A percentile compares a stretch with the other conserved stretches of the same genome.
phyloP scores from a whole-genome alignment of 2,888 invertebrate genomes.

The Pemphredon lugubris region DNA sequence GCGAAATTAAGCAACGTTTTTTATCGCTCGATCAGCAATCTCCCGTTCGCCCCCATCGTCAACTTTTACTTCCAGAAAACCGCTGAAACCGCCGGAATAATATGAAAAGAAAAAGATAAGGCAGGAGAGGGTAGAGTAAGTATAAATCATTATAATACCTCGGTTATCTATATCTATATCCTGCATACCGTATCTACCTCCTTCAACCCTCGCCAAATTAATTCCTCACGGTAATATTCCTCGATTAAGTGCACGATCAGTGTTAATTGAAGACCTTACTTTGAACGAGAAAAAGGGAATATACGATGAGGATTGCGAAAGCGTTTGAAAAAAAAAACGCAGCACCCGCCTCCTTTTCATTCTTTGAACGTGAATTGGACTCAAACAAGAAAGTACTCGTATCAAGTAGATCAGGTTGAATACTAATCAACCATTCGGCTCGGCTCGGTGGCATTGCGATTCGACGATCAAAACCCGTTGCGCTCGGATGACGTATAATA shows the following conservation, averaged over 20 bases:
- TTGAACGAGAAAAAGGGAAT: no score
- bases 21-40: slow-evolving; percentile 15
- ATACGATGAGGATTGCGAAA: no score
- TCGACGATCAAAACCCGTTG: background rate
- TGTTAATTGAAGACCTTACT: no score
- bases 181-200: no score
- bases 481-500: slow-evolving; percentile 3
- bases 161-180: no score
- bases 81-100: slow-evolving; percentile 12
- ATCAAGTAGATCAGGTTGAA: background rate
- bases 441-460: background rate
- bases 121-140: background rate
- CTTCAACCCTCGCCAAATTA: background rate
- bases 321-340: no score
- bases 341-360: no score
- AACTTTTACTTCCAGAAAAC: background rate
- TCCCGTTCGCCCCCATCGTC: background rate
- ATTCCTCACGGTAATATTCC: background rate
- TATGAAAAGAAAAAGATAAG: slow-evolving; percentile 1
- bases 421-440: background rate
- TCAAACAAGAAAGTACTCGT: background rate
- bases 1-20: slow-evolving; percentile 4
- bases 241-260: no score
- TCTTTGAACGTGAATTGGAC: background rate
- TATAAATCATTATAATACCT: slow-evolving; percentile 10